phyloP scores from a whole-genome alignment of 2,113 vertebrate species.

The Limanda limanda region DNA sequence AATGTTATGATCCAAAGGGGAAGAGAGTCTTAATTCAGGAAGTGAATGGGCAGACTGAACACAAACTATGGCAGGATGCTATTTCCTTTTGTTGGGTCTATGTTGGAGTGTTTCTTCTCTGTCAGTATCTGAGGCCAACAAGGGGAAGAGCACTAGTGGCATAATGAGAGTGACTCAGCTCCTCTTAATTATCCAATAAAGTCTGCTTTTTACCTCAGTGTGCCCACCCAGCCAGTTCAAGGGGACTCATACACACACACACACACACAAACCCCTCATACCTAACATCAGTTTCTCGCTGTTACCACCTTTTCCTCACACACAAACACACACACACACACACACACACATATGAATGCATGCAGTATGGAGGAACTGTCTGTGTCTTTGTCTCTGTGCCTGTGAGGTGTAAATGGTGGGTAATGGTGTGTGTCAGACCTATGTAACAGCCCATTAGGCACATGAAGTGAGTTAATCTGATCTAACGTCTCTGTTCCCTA shows the following conservation, averaged over 20 bases:
- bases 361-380: constrained; percentile 55
- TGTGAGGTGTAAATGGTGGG: constrained; percentile 92
- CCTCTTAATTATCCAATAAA: constrained; percentile 73
- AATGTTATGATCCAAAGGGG: constrained; percentile 42
- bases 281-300: constrained; percentile 4
- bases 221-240: constrained; percentile 62
- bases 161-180: constrained; percentile 60
- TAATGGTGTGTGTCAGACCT: constrained; percentile 94
- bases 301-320: constrained; percentile 9
- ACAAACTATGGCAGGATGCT: constrained; percentile 13
- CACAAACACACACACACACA: not conserved
- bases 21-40: constrained; percentile 45
- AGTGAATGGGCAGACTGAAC: constrained; percentile 24
- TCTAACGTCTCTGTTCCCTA: constrained; percentile 86
- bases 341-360: not conserved
- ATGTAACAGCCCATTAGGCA: constrained; percentile 92
- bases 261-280: not conserved
- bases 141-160: constrained; percentile 20
- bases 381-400: constrained; percentile 76
- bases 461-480: constrained; percentile 88
- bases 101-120: constrained; percentile 21
- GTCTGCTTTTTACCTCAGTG: constrained; percentile 52
- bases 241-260: constrained; percentile 16
- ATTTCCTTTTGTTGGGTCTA: constrained; percentile 38
- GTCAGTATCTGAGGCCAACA: constrained; percentile 35